Conservation (phyloP, 1,140 invertebrate genomes). For the Magallana gigas region DNA sequence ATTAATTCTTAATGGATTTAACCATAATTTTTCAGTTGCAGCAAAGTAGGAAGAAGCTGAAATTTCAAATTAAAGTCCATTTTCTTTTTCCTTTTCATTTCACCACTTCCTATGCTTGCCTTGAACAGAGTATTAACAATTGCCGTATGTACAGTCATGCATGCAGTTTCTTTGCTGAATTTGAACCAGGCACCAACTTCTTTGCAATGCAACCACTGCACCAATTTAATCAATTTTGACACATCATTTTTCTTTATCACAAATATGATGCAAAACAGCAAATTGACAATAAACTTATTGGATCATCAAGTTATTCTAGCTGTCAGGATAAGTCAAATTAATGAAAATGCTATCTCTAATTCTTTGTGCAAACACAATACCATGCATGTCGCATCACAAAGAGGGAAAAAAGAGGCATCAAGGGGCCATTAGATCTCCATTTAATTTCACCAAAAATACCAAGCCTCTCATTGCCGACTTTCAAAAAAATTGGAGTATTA, state of each 20-base stretch:
- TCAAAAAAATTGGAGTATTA: constrained; percentile 28
- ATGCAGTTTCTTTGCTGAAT: not conserved
- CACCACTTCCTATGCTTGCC: too few species aligned
- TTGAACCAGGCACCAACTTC: not conserved
- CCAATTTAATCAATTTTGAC: not conserved
- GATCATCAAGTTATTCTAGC: not conserved
- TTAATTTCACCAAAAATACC: constrained; percentile 22
- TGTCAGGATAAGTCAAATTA: not conserved
- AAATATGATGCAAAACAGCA: too few species aligned
- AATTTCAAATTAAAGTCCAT: too few species aligned
- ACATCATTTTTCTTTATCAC: too few species aligned
- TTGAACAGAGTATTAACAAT: too few species aligned
- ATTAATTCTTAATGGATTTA: too few species aligned
- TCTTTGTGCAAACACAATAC: not conserved
- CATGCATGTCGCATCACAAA: constrained; percentile 1
- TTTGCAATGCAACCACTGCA: not conserved
- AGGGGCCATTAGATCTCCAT: constrained; percentile 26
- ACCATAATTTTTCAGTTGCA: too few species aligned
- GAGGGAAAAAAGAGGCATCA: constrained; percentile 7
- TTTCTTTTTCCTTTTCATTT: too few species aligned
- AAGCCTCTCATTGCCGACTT: not conserved
- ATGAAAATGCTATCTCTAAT: constrained; percentile 7
- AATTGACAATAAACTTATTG: not conserved
- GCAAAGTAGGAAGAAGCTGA: too few species aligned
- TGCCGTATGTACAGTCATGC: too few species aligned